Base-by-base conservation (phyloP, 1,140 invertebrate species). In the Platyura marginata region DNA sequence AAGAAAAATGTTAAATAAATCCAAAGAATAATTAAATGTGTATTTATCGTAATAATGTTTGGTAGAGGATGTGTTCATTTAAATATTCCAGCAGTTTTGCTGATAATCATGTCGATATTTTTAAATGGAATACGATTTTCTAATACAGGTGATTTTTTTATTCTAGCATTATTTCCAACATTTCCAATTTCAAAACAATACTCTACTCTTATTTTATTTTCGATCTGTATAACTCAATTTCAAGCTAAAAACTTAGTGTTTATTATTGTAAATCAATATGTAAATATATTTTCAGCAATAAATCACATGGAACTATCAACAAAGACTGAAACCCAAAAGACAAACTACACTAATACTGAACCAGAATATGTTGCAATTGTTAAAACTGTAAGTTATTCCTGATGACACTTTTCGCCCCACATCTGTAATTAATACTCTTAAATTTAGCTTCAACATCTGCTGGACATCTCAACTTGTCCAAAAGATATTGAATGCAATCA, bases 401-500 rank as follows among this genome's bases (percentile, higher is more conserved):
- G 0, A 49, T 36, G 25, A 44, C 20, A 21, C 37, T 29, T 29
- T 29, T 6, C 6, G 10, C 15, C 16, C 34, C 10, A 10, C 15
- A 5, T 36, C 34, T 22, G 40, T 38, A 40, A 37, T 40, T 45
- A 46, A 22, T 45, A 43, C 16, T 25, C 47, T 55, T 2, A 45
- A 43, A 20, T 23, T 51, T 40, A n/a, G 16, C 21, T 48, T 3
- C 40, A 50, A 11, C 33, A 50, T 48, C 22, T 21, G 16, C 48
- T 50, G 33, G 56, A 59, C 20, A 55, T 55, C 35, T 47, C 53
- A 19, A 47, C 48, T 22, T 60, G 57, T 46, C 50, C 50, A 11
- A 43, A 45, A 33, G 51, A 62, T 18, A 51, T 49, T 13, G 60
- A 67, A 22, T 74, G 72, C 47, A 61, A 64, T 15, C 44, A 61